These are phyloP conservation scores for Cancer borealis DNA, from an alignment of 2,888 invertebrate genomes.

Conservation along the genomic window DNA sequence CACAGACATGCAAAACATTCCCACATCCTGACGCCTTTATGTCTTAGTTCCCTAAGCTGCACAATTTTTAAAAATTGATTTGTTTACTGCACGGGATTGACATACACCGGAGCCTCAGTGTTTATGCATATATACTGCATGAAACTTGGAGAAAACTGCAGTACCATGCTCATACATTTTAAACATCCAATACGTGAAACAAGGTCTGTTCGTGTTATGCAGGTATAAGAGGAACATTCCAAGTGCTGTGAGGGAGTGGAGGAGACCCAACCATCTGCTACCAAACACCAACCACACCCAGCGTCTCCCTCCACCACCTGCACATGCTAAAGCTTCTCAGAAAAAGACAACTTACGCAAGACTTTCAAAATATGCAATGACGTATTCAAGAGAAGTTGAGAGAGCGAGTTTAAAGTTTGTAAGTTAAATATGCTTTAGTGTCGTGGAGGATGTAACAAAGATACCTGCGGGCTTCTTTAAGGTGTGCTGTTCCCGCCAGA, in stretches of 20 bases:
- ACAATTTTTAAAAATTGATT: neutral
- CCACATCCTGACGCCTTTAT: neutral
- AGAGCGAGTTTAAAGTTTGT: neutral
- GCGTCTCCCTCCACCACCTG: constrained; percentile 24
- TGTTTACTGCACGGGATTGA: neutral
- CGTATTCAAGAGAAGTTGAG: neutral
- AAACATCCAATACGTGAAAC: constrained; percentile 20
- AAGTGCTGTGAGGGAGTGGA: neutral
- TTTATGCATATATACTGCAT: constrained; percentile 4
- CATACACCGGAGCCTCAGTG: neutral
- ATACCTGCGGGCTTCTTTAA: neutral
- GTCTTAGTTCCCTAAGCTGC: neutral
- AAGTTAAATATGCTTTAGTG: neutral
- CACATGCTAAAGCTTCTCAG: neutral
- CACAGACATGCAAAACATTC: constrained; percentile 4
- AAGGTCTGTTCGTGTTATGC: neutral
- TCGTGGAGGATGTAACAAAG: neutral
- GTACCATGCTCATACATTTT: neutral
- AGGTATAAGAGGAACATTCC: constrained; percentile 24
- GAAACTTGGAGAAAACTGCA: neutral
- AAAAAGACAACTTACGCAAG: constrained; percentile 16
- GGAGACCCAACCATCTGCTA: neutral
- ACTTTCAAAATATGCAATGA: neutral
- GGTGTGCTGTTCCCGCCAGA: neutral
- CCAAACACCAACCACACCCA: neutral